Conservation (phyloP, 2,888 invertebrate genomes). For the Spilosoma lubricipeda region DNA sequence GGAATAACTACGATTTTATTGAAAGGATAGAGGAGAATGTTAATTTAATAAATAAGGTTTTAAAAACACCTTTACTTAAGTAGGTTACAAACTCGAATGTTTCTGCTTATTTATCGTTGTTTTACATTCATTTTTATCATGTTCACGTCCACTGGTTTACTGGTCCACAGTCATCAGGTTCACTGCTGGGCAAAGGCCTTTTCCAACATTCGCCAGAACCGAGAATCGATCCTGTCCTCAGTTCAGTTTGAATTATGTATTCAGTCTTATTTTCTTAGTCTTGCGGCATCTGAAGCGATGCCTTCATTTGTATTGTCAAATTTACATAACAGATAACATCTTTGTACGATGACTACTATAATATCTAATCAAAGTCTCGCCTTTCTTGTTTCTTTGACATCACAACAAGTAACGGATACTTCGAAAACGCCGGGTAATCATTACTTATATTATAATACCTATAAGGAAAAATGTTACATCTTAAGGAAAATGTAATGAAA, state of each 20-base stretch:
- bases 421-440: not conserved
- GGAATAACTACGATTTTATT: not conserved
- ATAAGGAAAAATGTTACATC: not conserved
- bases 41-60: too few relatives aligned
- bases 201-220: too few relatives aligned
- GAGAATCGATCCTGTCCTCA: too few relatives aligned
- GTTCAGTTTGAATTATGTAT: not conserved
- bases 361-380: not conserved
- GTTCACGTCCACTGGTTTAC: too few relatives aligned
- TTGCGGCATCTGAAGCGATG: not conserved
- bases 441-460: not conserved
- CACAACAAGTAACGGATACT: not conserved
- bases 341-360: not conserved
- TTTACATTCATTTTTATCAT: too few relatives aligned
- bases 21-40: not conserved
- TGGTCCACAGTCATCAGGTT: too few relatives aligned
- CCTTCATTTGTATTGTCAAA: not conserved
- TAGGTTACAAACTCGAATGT: too few relatives aligned
- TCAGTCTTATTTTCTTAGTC: not conserved
- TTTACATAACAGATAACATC: constrained; percentile 1
- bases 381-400: not conserved
- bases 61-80: too few relatives aligned
- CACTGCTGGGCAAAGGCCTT: too few relatives aligned
- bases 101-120: too few relatives aligned
- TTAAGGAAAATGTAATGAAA: too few relatives aligned